Base-by-base conservation (phyloP, 2,888 invertebrate species). In the Drosophila conformis region DNA sequence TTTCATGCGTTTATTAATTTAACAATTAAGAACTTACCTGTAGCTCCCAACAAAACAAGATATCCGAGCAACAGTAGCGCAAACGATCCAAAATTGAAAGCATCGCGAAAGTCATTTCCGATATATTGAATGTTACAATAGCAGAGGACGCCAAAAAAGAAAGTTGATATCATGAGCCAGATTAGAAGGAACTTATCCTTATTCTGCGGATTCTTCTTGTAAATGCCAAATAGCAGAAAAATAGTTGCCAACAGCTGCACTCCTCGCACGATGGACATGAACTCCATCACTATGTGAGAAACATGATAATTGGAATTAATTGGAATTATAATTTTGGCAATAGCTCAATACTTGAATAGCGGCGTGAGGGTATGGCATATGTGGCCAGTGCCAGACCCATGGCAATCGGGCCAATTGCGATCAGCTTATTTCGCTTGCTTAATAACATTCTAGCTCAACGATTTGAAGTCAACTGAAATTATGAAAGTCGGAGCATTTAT, bases 161-260 rank as follows among this genome's bases (percentile, higher is more conserved):
- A 2, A 0, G 21, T 18, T 5, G 68, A 3, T 3, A 29, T 3
- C 15, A n/a, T 11, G n/a, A 68, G 31, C 67, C 67, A 68, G 35
- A 68, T n/a, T 2, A 68, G 8, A 21, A 67, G 5, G 31, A 68
- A 57, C 21, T 27, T 51, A 21, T 69, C 63, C 48, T 63, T 59
- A 15, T 54, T 31, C 25, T 38, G 15, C 2, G n/a, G 0, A 2
- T 61, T 36, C 54, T 69, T 56, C 27, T 69, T 69, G 3, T 51
- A 42, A 13, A 51, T 5, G 7, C 69, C 61, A 31, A 51, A 56
- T 4, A 56, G 25, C 13, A 69, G 56, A 1, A 21, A n/a, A 15
- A 21, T 3, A 8, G 69, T 69, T 31, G 70, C 54, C 31, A 54
- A 3, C 21, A 52, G 0, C 27, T 61, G 69, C 7, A 62, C 0